phyloP scores from a whole-genome alignment of 2,113 vertebrate genomes.

The Psettodes erumei region DNA sequence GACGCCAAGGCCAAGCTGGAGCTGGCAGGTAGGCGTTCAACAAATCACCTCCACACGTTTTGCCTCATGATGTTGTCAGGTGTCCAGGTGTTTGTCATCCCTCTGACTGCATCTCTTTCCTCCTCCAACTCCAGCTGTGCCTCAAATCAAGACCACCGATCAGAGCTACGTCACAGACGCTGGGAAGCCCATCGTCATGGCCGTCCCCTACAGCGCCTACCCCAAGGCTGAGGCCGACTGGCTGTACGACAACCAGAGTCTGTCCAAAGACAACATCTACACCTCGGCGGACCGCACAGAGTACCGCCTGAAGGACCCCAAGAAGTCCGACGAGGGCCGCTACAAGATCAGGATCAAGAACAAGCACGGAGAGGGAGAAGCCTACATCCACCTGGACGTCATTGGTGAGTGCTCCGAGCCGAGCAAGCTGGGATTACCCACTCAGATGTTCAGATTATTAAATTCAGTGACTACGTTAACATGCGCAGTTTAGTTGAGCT shows the following conservation, averaged over 20 bases:
- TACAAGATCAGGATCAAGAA: constrained; percentile 94
- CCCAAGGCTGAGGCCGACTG: constrained; percentile 94
- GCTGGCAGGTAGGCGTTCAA: constrained; percentile 88
- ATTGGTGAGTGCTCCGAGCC: constrained; percentile 92
- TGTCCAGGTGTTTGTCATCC: neutral
- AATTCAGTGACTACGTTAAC: no score
- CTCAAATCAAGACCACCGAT: constrained; percentile 93
- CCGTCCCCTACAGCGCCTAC: constrained; percentile 94
- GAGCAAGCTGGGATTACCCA: no score
- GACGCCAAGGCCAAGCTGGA: constrained; percentile 97
- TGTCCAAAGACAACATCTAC: constrained; percentile 88
- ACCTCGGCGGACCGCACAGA: constrained; percentile 90
- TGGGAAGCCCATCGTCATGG: constrained; percentile 93
- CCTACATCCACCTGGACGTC: constrained; percentile 92
- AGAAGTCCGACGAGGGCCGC: constrained; percentile 89
- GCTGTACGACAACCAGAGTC: constrained; percentile 86
- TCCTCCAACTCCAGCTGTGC: constrained; percentile 83
- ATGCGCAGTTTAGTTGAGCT: no score
- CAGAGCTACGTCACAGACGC: constrained; percentile 93
- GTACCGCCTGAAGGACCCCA: constrained; percentile 90
- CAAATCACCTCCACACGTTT: no score
- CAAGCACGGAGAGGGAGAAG: constrained; percentile 95
- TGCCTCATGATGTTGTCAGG: no score
- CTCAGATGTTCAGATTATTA: no score
- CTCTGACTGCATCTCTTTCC: neutral